Percentiles rank a stretch among this genome's conserved stretches.
Evolutionary conservation across 2,888 invertebrate genomes (phyloP).

Genomic region (Plebejus argus): DNA sequence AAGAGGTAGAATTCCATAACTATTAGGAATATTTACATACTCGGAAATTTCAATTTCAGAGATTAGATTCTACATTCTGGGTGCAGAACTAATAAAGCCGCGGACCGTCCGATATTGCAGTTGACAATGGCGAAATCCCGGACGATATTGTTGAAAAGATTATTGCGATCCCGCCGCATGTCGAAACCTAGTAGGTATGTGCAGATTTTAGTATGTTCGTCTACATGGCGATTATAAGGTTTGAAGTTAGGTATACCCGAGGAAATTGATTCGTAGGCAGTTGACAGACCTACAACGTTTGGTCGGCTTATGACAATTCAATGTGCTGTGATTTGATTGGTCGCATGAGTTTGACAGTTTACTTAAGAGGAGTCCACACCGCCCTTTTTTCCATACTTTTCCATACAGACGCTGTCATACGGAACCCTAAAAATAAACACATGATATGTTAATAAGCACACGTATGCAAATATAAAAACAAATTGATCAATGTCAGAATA

Average conservation of each 20-base stretch:
- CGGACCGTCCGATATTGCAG: slow-evolving; percentile 9
- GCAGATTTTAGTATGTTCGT: not conserved
- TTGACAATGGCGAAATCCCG: slow-evolving; percentile 19
- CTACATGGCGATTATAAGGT: not conserved
- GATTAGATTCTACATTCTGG: slow-evolving; percentile 7
- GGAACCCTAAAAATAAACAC: not conserved
- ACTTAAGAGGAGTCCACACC: too few relatives aligned
- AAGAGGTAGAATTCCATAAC: not conserved
- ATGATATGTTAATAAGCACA: not conserved
- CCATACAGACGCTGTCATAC: too few relatives aligned
- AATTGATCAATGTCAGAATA: slow-evolving; percentile 23
- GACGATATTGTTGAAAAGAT: slow-evolving; percentile 4
- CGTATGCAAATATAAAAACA: not conserved
- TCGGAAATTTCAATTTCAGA: not conserved
- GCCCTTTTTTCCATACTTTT: too few relatives aligned
- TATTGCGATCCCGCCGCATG: not conserved
- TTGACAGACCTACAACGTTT: too few relatives aligned
- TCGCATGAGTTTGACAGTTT: too few relatives aligned
- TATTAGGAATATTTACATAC: not conserved
- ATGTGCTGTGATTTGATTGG: too few relatives aligned
- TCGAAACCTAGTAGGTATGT: slow-evolving; percentile 2
- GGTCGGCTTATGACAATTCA: too few relatives aligned
- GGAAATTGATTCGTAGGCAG: too few relatives aligned
- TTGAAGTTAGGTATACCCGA: too few relatives aligned
- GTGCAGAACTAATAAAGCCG: slow-evolving; percentile 17